phyloP scores from a whole-genome alignment of 2,113 vertebrate species.

The Bambusicola thoracicus region DNA sequence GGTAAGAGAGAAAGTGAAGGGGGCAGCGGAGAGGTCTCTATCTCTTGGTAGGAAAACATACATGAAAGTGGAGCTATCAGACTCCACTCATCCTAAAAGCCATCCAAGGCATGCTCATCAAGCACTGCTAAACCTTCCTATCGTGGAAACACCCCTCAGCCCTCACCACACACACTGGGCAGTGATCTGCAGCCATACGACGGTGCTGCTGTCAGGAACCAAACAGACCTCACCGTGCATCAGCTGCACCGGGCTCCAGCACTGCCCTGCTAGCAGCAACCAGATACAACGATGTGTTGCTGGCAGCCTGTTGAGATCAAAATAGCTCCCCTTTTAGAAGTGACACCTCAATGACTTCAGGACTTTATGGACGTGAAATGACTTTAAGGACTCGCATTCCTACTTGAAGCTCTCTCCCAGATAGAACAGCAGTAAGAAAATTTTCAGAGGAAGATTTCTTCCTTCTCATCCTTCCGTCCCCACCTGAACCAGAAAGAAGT shows the following conservation, averaged over 20 bases:
- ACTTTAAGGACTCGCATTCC: neutral
- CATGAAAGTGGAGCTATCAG: neutral
- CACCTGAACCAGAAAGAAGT: neutral
- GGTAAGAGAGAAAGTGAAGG: neutral
- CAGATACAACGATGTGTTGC: neutral
- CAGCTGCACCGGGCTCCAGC: neutral
- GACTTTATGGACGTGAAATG: too few relatives aligned
- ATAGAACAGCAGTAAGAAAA: neutral
- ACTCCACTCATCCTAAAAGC: neutral
- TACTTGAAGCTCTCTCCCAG: neutral
- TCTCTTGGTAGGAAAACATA: neutral
- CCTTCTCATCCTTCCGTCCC: conserved; percentile 8
- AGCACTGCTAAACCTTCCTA: neutral
- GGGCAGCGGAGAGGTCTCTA: neutral
- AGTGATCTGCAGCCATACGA: neutral
- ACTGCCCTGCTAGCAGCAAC: neutral
- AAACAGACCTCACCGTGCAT: neutral
- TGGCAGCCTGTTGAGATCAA: neutral
- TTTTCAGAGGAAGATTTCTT: conserved; percentile 22
- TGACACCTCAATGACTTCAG: neutral
- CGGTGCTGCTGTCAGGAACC: neutral
- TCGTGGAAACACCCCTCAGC: rapidly evolving
- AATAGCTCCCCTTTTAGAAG: neutral
- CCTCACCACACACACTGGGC: neutral
- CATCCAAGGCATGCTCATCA: neutral